These are phyloP conservation scores for Archilochus colubris DNA, from an alignment of 2,113 vertebrate genomes.

Conservation along the genomic window DNA sequence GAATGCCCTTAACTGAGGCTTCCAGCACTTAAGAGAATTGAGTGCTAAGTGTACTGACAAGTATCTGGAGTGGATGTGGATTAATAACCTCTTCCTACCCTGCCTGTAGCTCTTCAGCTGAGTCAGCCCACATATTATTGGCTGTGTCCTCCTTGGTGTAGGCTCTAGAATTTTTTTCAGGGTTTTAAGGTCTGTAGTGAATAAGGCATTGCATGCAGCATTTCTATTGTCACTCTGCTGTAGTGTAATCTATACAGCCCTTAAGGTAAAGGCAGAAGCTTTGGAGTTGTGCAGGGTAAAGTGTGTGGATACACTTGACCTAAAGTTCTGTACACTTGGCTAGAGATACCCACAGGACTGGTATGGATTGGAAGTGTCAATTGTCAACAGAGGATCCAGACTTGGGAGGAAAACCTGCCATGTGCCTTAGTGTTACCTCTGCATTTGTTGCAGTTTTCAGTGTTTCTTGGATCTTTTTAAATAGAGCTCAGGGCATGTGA, in stretches of 20 bases:
- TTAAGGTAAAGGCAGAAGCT: not conserved
- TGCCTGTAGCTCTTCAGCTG: not conserved
- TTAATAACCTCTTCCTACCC: not conserved
- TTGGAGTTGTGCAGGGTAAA: not conserved
- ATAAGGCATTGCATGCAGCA: not conserved
- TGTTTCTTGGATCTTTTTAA: not conserved
- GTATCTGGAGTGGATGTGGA: slow-evolving; percentile 31
- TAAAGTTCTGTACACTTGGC: not conserved
- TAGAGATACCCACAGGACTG: not conserved
- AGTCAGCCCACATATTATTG: not conserved
- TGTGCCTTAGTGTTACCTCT: not conserved
- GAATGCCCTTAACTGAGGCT: not conserved
- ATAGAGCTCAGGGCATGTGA: not conserved
- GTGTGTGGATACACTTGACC: not conserved
- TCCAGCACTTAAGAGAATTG: not conserved
- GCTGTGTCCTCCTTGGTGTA: not conserved
- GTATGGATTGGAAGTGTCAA: not conserved
- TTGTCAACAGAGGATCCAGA: not conserved
- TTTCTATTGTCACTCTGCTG: not conserved
- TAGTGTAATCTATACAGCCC: not conserved
- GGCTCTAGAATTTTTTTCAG: not conserved
- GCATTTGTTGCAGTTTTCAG: not conserved
- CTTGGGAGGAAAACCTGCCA: not conserved
- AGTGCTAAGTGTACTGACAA: not conserved
- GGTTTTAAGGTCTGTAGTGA: not conserved